These are phyloP conservation scores for Psix sp. DNA, from an alignment of 1,140 invertebrate species.

Conservation along the genomic window DNA sequence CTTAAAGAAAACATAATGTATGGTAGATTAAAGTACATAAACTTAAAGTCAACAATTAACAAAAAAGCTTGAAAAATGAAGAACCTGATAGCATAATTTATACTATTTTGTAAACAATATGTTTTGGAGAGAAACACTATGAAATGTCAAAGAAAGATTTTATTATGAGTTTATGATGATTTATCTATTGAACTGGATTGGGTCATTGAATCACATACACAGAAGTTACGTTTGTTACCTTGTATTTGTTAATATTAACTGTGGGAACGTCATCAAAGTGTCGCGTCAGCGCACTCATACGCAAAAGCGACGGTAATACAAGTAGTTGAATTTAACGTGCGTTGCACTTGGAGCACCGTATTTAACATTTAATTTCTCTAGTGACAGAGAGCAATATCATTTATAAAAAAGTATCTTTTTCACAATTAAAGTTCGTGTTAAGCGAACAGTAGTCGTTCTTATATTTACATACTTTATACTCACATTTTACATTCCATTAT, in stretches of 20 bases:
- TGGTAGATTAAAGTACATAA: no score
- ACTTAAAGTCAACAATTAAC: no score
- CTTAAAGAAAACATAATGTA: no score
- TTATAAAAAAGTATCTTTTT: slow-evolving; percentile 73
- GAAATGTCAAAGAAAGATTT: slow-evolving; percentile 20
- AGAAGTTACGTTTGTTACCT: slow-evolving; percentile 66
- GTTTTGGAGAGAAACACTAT: no score
- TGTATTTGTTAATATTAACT: slow-evolving; percentile 71
- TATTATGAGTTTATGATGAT: slow-evolving; percentile 21
- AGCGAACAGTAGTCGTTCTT: slow-evolving; percentile 40
- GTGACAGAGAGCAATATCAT: slow-evolving; percentile 69
- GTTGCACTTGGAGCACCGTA: slow-evolving; percentile 72
- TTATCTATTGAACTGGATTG: slow-evolving; percentile 35
- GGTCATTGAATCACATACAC: slow-evolving; percentile 55
- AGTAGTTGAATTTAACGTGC: slow-evolving; percentile 72
- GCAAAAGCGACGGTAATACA: slow-evolving; percentile 72
- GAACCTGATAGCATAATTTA: no score
- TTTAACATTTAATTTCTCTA: slow-evolving; percentile 72
- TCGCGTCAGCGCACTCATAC: slow-evolving; percentile 58
- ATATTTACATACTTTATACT: slow-evolving; percentile 39
- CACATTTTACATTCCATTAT: no score
- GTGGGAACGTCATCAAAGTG: slow-evolving; percentile 62
- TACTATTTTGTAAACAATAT: no score
- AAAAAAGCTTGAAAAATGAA: no score
- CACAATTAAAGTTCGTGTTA: slow-evolving; percentile 53